Conservation (phyloP, 2,888 invertebrate genomes). For the Kuschelorhynchus macadamiae region DNA sequence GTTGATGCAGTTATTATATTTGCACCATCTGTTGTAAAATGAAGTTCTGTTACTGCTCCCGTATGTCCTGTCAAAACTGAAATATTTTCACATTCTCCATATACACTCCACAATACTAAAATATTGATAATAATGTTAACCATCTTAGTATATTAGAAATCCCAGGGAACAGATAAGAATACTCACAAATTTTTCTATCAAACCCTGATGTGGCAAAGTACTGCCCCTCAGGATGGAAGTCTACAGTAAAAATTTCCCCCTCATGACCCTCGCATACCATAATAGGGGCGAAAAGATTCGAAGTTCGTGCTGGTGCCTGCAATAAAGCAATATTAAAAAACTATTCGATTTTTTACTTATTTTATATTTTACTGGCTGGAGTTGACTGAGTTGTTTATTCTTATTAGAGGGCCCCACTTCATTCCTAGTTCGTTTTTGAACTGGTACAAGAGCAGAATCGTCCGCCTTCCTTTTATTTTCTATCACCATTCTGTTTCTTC, state of each 20-base stretch:
- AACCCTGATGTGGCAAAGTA: constrained; percentile 95
- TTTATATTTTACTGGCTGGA: constrained; percentile 76
- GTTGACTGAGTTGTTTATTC: constrained; percentile 77
- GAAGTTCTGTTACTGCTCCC: constrained; percentile 94
- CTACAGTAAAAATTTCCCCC: constrained; percentile 93
- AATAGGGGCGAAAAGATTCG: constrained; percentile 91
- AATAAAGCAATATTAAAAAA: constrained; percentile 34
- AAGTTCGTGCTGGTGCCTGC: constrained; percentile 84
- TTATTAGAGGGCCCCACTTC: constrained; percentile 81
- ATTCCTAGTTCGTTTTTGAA: constrained; percentile 78
- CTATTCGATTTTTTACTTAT: background rate
- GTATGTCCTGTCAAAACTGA: constrained; percentile 94
- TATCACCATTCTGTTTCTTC: constrained; percentile 62
- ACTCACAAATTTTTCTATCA: constrained; percentile 94
- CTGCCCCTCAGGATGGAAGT: constrained; percentile 97
- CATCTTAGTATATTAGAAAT: background rate
- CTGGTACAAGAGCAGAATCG: constrained; percentile 74
- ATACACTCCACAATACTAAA: constrained; percentile 92
- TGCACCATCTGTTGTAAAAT: constrained; percentile 88
- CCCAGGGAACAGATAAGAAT: constrained; percentile 1
- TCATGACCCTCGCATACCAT: constrained; percentile 97
- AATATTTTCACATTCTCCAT: constrained; percentile 98
- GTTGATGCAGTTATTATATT: constrained; percentile 92
- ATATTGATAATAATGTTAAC: background rate
- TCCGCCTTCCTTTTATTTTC: constrained; percentile 77